phyloP scores from a whole-genome alignment of 2,113 vertebrate species.

The Garra rufa region DNA sequence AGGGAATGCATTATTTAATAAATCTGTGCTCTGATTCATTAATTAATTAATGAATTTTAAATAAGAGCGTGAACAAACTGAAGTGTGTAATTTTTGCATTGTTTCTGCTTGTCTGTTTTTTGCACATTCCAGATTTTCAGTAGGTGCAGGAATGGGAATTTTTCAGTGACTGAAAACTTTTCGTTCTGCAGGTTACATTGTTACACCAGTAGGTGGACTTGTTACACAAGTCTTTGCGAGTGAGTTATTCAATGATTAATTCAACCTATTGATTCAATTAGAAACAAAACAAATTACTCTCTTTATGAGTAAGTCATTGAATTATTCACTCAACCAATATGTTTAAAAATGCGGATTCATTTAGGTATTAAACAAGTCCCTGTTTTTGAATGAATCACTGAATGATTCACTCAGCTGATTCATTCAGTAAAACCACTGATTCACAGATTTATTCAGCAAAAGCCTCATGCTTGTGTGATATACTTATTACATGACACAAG shows the following conservation, averaged over 20 bases:
- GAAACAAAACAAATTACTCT: background rate
- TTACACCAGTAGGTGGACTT: background rate
- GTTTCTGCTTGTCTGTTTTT: background rate
- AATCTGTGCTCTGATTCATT: background rate
- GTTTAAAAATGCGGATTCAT: no score
- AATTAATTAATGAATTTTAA: background rate
- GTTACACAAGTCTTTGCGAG: no score
- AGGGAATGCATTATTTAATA: background rate
- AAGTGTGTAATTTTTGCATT: background rate
- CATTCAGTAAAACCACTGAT: no score
- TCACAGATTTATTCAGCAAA: no score
- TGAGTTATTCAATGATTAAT: no score
- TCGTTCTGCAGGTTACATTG: background rate
- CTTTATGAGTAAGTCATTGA: background rate
- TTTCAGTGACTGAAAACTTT: background rate
- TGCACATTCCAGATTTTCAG: background rate
- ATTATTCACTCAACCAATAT: background rate
- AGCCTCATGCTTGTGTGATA: no score
- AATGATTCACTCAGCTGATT: no score
- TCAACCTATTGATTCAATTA: background rate
- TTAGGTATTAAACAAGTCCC: no score
- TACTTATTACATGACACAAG: background rate
- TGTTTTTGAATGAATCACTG: no score
- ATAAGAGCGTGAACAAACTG: background rate
- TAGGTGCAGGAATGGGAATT: background rate